Evolutionary conservation across 1,140 invertebrate genomes (phyloP).

Genomic region (Chironomus tepperi): DNA sequence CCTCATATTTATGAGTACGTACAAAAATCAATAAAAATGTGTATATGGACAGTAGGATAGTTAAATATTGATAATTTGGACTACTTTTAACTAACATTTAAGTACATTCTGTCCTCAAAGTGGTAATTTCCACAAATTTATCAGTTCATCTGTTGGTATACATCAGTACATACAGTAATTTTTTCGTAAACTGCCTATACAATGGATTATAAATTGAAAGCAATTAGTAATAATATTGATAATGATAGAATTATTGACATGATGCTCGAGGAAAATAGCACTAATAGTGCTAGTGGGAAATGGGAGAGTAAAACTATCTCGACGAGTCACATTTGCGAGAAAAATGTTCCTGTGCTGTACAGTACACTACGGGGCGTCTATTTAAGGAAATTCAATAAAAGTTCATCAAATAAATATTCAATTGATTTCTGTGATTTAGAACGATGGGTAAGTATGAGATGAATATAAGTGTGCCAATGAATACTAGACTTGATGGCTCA

Average conservation of each 20-base stretch:
- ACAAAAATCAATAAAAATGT: no score
- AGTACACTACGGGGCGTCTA: not conserved
- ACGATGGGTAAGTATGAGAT: not conserved
- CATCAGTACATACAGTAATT: no score
- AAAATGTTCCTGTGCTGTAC: not conserved
- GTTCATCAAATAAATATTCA: not conserved
- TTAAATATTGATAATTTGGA: no score
- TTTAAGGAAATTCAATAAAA: slow-evolving; percentile 4
- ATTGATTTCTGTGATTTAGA: not conserved
- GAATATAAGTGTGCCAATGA: no score
- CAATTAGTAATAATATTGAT: not conserved
- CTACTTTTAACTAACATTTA: no score
- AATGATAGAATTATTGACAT: not conserved
- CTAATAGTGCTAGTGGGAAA: not conserved
- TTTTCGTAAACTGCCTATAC: not conserved
- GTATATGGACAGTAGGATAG: no score
- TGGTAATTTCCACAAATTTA: no score
- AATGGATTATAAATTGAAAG: slow-evolving; percentile 10
- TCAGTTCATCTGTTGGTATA: no score
- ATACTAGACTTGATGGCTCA: no score
- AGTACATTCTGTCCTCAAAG: no score
- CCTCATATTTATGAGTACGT: no score
- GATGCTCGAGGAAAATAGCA: not conserved
- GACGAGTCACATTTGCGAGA: not conserved
- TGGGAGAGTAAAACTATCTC: not conserved